Evolutionary conservation across 2,113 vertebrate genomes (phyloP).

Genomic region (Tautogolabrus adspersus): DNA sequence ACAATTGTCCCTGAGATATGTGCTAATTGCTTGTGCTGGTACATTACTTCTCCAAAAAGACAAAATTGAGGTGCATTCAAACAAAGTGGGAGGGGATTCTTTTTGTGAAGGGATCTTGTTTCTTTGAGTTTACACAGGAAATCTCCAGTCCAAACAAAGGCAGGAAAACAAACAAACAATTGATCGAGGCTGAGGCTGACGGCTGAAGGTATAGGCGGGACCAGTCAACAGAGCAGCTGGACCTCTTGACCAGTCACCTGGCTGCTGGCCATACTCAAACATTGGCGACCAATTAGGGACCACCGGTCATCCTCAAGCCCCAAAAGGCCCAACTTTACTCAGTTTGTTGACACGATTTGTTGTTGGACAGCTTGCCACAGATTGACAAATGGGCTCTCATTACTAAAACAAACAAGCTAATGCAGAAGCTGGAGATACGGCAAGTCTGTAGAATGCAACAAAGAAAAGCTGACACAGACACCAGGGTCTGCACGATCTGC

Average conservation of each 20-base stretch:
- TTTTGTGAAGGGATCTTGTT: slow-evolving; percentile 46
- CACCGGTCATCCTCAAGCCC: slow-evolving; percentile 33
- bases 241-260: slow-evolving; percentile 64
- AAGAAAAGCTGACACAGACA: slow-evolving; percentile 2
- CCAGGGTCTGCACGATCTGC: neutral
- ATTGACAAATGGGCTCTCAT: slow-evolving; percentile 70
- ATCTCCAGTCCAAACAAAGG: slow-evolving; percentile 76
- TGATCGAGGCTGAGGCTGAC: slow-evolving; percentile 40
- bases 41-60: slow-evolving; percentile 25
- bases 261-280: slow-evolving; percentile 61
- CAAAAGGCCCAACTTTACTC: slow-evolving; percentile 43
- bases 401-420: slow-evolving; percentile 71
- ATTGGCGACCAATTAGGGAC: slow-evolving; percentile 60
- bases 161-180: slow-evolving; percentile 80
- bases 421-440: slow-evolving; percentile 45
- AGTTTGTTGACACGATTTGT: slow-evolving; percentile 61
- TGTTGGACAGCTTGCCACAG: slow-evolving; percentile 58
- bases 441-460: slow-evolving; percentile 9
- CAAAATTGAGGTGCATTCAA: slow-evolving; percentile 38
- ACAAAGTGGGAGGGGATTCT: slow-evolving; percentile 35
- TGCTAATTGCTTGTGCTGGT: slow-evolving; percentile 28
- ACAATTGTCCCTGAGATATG: slow-evolving; percentile 11
- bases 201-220: slow-evolving; percentile 37
- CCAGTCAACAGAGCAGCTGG: slow-evolving; percentile 49
- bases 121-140: slow-evolving; percentile 73